A percentile compares a stretch with the other conserved stretches of the same genome.
Evolutionary conservation across 2,113 vertebrate species (phyloP).

Genomic region (Phalacrocorax carbo): DNA sequence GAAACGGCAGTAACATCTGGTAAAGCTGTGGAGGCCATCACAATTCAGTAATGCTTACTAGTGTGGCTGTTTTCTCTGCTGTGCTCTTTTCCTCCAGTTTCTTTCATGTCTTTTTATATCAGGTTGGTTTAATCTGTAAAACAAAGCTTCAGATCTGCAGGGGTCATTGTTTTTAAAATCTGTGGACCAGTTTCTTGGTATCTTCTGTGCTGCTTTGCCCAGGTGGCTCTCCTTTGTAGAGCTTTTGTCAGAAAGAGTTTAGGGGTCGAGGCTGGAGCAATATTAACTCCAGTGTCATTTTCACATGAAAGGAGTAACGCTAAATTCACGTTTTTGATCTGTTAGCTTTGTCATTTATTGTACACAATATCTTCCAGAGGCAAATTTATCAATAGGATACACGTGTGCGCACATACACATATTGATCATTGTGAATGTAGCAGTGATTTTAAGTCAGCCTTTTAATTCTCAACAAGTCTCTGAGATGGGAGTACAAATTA

Average conservation of each 20-base stretch:
- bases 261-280: not conserved
- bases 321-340: not conserved
- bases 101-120: not conserved
- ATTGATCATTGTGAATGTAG: not conserved
- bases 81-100: not conserved
- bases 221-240: not conserved
- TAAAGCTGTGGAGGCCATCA: rapidly evolving
- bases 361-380: not conserved
- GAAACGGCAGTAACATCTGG: not conserved
- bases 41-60: not conserved
- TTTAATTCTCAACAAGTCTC: not conserved
- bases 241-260: not conserved
- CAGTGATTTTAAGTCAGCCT: not conserved
- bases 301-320: not conserved
- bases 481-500: not conserved
- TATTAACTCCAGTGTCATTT: slow-evolving; percentile 10
- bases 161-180: not conserved
- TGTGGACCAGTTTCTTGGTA: not conserved
- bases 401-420: rapidly evolving
- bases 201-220: not conserved
- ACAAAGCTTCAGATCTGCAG: not conserved
- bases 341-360: slow-evolving; percentile 1
- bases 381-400: not conserved
- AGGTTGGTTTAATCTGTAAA: not conserved
- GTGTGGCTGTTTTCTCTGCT: not conserved